Evolutionary conservation across 2,797 vertebrate species (phyloP).

Genomic region (Etheostoma nigrum): DNA sequence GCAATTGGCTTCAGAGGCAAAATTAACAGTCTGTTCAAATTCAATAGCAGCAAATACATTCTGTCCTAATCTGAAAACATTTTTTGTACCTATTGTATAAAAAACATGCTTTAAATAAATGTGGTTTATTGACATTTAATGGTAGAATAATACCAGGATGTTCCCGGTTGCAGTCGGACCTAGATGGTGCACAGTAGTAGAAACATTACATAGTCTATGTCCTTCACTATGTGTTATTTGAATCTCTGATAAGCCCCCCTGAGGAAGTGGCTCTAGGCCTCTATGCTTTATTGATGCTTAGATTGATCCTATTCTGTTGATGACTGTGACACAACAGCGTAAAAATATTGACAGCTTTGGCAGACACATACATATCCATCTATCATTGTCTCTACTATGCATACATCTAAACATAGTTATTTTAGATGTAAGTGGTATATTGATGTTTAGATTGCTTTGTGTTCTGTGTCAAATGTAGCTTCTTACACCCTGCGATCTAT

Average conservation of each 20-base stretch:
- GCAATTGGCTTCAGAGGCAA: conserved; percentile 8
- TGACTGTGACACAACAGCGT: conserved; percentile 11
- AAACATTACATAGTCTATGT: conserved; percentile 6
- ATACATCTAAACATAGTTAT: conserved; percentile 16
- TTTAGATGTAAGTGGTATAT: background rate
- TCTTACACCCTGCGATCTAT: conserved; percentile 8
- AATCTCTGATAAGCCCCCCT: conserved; percentile 47
- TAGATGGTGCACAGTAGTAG: conserved; percentile 13
- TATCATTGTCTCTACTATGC: background rate
- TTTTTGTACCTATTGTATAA: background rate
- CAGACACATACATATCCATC: conserved; percentile 26
- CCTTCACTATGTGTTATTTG: conserved; percentile 53
- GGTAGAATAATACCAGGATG: background rate
- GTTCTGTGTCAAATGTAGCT: conserved; percentile 8
- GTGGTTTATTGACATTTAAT: background rate
- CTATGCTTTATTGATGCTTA: conserved; percentile 56
- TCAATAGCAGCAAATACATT: background rate
- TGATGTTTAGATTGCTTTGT: conserved; percentile 13
- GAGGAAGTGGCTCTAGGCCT: conserved; percentile 40
- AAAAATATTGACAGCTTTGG: conserved; percentile 46
- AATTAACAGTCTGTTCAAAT: conserved; percentile 14
- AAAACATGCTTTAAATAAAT: conserved; percentile 8
- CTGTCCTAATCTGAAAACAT: background rate
- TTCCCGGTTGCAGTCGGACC: conserved; percentile 21
- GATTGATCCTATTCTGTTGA: conserved; percentile 58